Conservation (phyloP, 1,140 invertebrate genomes). For the Aphaenogaster ashmeadi region DNA sequence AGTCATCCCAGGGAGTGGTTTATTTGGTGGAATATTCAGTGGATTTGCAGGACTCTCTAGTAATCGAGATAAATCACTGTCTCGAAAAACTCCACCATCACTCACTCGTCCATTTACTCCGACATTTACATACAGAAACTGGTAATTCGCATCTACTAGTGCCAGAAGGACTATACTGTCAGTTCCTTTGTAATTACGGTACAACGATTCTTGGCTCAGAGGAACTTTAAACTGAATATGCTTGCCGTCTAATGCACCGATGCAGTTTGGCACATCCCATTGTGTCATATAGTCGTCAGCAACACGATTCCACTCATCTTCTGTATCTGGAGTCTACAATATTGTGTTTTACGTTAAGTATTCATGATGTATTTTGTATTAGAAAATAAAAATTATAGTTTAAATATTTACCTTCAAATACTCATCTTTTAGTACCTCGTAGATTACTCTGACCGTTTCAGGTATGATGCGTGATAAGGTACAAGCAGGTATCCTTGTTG, state of each 20-base stretch:
- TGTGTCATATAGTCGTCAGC: not conserved
- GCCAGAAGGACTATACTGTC: too few relatives aligned
- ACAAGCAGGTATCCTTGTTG: constrained; percentile 24
- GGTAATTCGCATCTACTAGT: too few relatives aligned
- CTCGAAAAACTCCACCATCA: too few relatives aligned
- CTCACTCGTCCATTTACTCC: too few relatives aligned
- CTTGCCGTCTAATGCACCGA: not conserved
- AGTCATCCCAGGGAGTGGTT: not conserved
- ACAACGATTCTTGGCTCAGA: not conserved
- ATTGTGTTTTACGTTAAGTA: constrained; percentile 1
- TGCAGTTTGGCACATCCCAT: not conserved
- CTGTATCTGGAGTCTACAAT: not conserved
- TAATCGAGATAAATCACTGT: too few relatives aligned
- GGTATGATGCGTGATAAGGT: not conserved
- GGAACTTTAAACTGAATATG: not conserved
- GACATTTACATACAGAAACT: too few relatives aligned
- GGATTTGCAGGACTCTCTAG: not conserved
- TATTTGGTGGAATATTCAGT: not conserved
- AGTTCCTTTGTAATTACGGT: too few relatives aligned
- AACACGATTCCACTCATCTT: constrained; percentile 15
- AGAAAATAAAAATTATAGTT: constrained; percentile 26
- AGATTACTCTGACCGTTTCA: constrained; percentile 20
- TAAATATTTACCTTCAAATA: constrained; percentile 12
- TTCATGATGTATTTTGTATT: not conserved
- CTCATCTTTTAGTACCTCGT: not conserved